Evolutionary conservation across 2,888 invertebrate genomes (phyloP).

Genomic region (Frankliniella fusca): DNA sequence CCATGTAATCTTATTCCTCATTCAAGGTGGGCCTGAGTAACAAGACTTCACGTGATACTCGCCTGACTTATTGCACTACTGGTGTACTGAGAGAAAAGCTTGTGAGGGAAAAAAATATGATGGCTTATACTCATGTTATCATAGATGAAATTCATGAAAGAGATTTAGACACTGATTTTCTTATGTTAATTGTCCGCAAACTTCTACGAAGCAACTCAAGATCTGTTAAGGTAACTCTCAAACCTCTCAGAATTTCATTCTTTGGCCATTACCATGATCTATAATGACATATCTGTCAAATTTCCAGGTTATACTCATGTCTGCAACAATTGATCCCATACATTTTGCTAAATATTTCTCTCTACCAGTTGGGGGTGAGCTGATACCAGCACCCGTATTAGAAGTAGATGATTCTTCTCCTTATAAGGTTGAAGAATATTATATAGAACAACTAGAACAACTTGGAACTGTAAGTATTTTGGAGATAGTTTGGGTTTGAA

Average conservation of each 20-base stretch:
- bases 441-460: slow-evolving; percentile 53
- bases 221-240: slow-evolving; percentile 54
- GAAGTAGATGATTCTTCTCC: slow-evolving; percentile 53
- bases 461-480: slow-evolving; percentile 44
- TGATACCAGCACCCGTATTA: slow-evolving; percentile 55
- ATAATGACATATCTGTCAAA: slow-evolving; percentile 32
- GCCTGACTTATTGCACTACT: slow-evolving; percentile 82
- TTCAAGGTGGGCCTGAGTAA: slow-evolving; percentile 66
- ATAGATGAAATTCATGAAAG: slow-evolving; percentile 94
- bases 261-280: not conserved
- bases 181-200: slow-evolving; percentile 75
- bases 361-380: slow-evolving; percentile 44
- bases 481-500: not conserved
- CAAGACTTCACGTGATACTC: slow-evolving; percentile 60
- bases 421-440: slow-evolving; percentile 59
- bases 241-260: not conserved
- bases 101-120: slow-evolving; percentile 63
- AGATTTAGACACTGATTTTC: slow-evolving; percentile 86
- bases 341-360: slow-evolving; percentile 69
- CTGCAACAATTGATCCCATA: slow-evolving; percentile 79
- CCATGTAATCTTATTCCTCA: slow-evolving; percentile 36
- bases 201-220: slow-evolving; percentile 64
- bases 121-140: slow-evolving; percentile 80
- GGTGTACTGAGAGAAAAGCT: slow-evolving; percentile 80
- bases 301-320: slow-evolving; percentile 75